phyloP scores from a whole-genome alignment of 1,140 invertebrate genomes.

The Drosophila pandora region DNA sequence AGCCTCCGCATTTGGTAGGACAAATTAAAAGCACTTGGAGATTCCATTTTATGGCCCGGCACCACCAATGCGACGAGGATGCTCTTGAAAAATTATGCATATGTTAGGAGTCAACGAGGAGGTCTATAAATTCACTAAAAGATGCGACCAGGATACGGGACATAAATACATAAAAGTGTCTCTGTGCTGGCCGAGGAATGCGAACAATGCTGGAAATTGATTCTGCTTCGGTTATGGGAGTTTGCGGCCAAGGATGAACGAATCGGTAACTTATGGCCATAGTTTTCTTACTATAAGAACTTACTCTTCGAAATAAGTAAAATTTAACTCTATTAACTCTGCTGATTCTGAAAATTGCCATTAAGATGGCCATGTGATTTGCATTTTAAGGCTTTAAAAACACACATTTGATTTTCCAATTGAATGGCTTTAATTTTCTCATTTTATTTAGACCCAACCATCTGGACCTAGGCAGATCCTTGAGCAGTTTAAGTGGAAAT shows the following conservation, averaged over 20 bases:
- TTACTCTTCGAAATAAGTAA: no score
- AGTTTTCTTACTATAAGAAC: neutral
- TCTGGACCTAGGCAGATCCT: neutral
- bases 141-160: conserved; percentile 15
- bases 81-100: conserved; percentile 79
- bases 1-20: conserved; percentile 62
- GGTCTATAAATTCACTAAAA: conserved; percentile 72
- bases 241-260: conserved; percentile 5
- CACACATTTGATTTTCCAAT: conserved; percentile 12
- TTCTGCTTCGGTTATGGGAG: conserved; percentile 14
- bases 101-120: conserved; percentile 72
- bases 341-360: neutral
- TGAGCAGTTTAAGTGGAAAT: conserved; percentile 29
- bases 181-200: conserved; percentile 32
- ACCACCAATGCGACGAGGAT: conserved; percentile 53
- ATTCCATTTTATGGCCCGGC: conserved; percentile 74
- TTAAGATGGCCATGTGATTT: neutral
- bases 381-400: neutral
- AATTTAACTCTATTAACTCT: neutral
- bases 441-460: neutral
- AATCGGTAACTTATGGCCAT: conserved; percentile 9
- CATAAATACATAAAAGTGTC: conserved; percentile 4
- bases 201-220: conserved; percentile 61
- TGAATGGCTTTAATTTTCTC: neutral
- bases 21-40: conserved; percentile 80